Evolutionary conservation across 2,888 invertebrate species (phyloP), one percentile per base, ranked within the genome.

Genomic region (Plebejus melissa): DNA sequence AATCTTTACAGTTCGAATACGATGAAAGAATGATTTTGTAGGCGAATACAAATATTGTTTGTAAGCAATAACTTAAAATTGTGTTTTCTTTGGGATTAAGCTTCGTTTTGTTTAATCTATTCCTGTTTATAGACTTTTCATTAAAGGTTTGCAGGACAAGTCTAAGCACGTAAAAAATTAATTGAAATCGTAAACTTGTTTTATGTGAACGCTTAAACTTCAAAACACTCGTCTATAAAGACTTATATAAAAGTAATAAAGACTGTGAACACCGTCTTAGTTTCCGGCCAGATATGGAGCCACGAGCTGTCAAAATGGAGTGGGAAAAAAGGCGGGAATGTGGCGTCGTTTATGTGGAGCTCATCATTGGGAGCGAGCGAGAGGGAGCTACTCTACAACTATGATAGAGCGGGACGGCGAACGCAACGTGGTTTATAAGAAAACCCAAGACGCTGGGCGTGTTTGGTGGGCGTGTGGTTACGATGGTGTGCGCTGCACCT

Each of bases 281-380:
- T 84, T 87, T 88, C 88, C 86, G 89, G 89, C 93, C 91, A 93
- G 93, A 93, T 93, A 93, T 92, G 92, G 93, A 91, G 93, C 93
- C 93, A 86, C 93, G 93, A 93, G 90, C 93, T 93, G 93, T 93
- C 93, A 93, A 93, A 93, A 92, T 93, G 93, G 93, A 93, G 93
- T 92, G 93, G 93, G 93, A 94, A 94, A 94, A 94, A 94, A 94
- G 94, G 94, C 94, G 94, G 94, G 94, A 94, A 94, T 94, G 94
- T 88, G 94, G 93, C 93, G 83, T 88, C 91, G 88, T 90, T 93
- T 93, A 94, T 93, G 92, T 90, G 94, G 90, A 87, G 89, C 93
- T 93, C 93, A 91, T 93, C 92, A 93, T 93, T 90, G 91, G 91
- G 92, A 79, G 78, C 86, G 88, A 91, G 82, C 81, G 89, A 87